phyloP scores from a whole-genome alignment of 2,113 vertebrate genomes.

The Dissostichus mawsoni region DNA sequence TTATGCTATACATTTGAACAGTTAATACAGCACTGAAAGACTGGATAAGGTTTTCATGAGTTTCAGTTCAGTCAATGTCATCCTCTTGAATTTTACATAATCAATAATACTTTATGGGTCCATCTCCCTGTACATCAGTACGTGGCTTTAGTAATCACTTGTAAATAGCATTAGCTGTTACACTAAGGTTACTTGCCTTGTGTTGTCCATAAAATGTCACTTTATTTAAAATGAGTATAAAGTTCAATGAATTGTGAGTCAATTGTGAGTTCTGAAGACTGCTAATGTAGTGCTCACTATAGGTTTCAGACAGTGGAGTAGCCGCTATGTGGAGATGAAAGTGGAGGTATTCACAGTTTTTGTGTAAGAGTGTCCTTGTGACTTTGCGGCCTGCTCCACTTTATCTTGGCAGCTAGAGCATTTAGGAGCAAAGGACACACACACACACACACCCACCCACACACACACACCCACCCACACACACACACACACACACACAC shows the following conservation, averaged over 20 bases:
- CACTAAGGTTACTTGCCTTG: too few relatives aligned
- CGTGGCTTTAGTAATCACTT: background rate
- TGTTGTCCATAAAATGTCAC: background rate
- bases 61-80: background rate
- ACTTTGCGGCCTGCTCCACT: conserved; percentile 18
- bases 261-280: background rate
- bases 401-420: conserved; percentile 30
- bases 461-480: conserved; percentile 2
- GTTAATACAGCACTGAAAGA: background rate
- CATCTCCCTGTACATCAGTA: background rate
- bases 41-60: background rate
- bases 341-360: background rate
- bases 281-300: background rate
- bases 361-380: background rate
- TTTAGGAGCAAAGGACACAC: conserved; percentile 20
- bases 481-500: conserved; percentile 11
- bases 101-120: background rate
- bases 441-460: background rate
- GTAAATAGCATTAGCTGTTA: conserved; percentile 4
- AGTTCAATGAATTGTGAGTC: background rate
- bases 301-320: background rate
- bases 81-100: background rate
- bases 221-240: too few relatives aligned
- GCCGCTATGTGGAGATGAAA: background rate
- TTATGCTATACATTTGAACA: background rate